These are phyloP conservation scores for Chrysotoxum bicinctum DNA, from an alignment of 2,888 invertebrate species.

Conservation along the genomic window DNA sequence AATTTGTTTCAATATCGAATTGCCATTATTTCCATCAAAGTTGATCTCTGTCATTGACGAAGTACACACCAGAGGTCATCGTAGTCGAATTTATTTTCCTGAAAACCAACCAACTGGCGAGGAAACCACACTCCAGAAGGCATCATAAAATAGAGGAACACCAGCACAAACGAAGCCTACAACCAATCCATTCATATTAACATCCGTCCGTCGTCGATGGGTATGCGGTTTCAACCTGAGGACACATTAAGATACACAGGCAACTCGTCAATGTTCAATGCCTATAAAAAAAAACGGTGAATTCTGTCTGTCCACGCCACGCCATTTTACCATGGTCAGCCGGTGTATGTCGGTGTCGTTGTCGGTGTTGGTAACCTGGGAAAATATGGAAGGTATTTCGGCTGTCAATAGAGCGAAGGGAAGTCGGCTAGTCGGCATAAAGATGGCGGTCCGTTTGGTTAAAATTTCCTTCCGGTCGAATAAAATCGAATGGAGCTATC, in stretches of 20 bases:
- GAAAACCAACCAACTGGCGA: background rate
- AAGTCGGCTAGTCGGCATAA: background rate
- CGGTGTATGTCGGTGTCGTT: background rate
- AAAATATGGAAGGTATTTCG: conserved; percentile 35
- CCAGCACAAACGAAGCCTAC: background rate
- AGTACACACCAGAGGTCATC: background rate
- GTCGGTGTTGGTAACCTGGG: background rate
- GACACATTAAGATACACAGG: conserved; percentile 7
- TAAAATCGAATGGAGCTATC: conserved; percentile 46
- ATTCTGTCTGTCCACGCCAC: conserved; percentile 11
- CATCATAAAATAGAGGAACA: conserved; percentile 2
- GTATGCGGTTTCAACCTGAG: background rate
- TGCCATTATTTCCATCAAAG: background rate
- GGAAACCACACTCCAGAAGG: background rate
- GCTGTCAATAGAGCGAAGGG: conserved; percentile 27
- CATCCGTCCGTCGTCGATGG: conserved; percentile 3
- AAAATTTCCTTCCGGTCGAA: conserved; percentile 64
- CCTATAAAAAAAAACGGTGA: background rate
- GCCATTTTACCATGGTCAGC: background rate
- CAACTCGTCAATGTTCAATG: conserved; percentile 1
- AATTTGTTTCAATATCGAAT: conserved; percentile 2
- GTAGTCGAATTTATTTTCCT: background rate
- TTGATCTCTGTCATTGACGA: background rate
- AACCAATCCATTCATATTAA: conserved; percentile 16
- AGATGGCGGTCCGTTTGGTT: conserved; percentile 53